Base-by-base conservation (phyloP, 2,888 invertebrate species). In the Pomacea canaliculata region DNA sequence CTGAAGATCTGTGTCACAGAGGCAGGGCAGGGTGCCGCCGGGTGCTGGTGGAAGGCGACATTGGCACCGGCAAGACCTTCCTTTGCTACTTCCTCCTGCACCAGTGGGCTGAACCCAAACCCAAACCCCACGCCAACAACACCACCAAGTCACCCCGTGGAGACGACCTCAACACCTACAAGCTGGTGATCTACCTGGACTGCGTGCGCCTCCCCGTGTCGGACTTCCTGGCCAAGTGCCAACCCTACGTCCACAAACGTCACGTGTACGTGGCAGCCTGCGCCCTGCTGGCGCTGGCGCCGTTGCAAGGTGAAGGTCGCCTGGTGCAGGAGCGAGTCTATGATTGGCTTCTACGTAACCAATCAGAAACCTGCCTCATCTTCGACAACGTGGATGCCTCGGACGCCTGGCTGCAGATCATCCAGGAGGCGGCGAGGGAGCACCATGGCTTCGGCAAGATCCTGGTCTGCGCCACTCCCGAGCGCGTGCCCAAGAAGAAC, bases 1-100 rank as follows among this genome's bases (percentile, higher is more conserved):
- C 80, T 23, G 82, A 82, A 59, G 80, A 80, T 62, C 66, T 82
- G 23, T 74, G 78, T 1, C 79, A 80, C 62, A 77, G 78, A n/a
- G 76, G 77, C 13, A 75, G 77, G 1, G 78, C 79, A 0, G 77
- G 80, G 18, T 77, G 80, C 60, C 48, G 79, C 9, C 69, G 80
- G 7, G 76, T 82, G 27, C 71, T 79, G 7, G 71, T 82, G 18
- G 82, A 82, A 66, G 82, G 82, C 18, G 82, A 82, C n/a, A 76
- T 81, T 18, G 82, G 82, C 18, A 79, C 78, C 9, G 82, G 82
- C 1, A 82, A 82, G 63, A 81, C 82, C 7, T 80, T 79, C 62
- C 77, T 82, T 23, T 82, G 82, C 65, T 79, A 81, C 37, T 62
- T 76, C 18, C 78, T 82, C 0, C 71, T 82, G 7, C 82, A 81